phyloP scores from a whole-genome alignment of 2,113 vertebrate genomes.

The Mesembrinibis cayennensis region DNA sequence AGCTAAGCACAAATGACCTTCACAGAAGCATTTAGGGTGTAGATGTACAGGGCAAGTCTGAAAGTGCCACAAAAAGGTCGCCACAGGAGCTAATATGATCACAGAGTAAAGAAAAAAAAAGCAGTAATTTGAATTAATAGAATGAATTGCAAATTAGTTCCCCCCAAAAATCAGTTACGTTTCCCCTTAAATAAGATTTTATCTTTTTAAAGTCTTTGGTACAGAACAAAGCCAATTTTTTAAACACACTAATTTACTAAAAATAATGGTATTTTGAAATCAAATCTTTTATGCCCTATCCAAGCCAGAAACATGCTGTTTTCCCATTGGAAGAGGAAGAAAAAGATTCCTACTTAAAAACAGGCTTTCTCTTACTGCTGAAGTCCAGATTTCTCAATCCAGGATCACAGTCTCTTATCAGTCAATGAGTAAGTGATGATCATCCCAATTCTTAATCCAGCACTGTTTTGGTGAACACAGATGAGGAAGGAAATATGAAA shows the following conservation, averaged over 20 bases:
- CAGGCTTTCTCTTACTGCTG: background rate
- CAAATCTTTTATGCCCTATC: background rate
- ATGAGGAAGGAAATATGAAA: background rate
- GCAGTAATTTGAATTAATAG: background rate
- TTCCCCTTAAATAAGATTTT: background rate
- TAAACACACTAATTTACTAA: background rate
- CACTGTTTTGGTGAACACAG: background rate
- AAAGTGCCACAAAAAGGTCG: background rate
- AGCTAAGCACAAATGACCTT: background rate
- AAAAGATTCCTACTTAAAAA: background rate
- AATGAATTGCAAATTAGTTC: background rate
- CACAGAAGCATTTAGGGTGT: background rate
- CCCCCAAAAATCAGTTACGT: background rate
- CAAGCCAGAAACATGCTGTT: background rate
- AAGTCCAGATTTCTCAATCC: background rate
- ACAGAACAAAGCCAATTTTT: background rate
- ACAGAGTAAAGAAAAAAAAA: background rate
- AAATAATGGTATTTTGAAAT: background rate
- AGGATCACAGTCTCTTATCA: background rate
- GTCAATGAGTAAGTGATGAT: background rate
- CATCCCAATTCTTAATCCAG: background rate
- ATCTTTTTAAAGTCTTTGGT: background rate
- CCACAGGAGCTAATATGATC: background rate
- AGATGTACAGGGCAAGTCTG: background rate
- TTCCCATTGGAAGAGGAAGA: background rate